Percentiles rank a stretch among this genome's conserved stretches.
Conservation (phyloP, 37 sponge, comb jelly and placozoan genomes). For the Geodia barretti region DNA sequence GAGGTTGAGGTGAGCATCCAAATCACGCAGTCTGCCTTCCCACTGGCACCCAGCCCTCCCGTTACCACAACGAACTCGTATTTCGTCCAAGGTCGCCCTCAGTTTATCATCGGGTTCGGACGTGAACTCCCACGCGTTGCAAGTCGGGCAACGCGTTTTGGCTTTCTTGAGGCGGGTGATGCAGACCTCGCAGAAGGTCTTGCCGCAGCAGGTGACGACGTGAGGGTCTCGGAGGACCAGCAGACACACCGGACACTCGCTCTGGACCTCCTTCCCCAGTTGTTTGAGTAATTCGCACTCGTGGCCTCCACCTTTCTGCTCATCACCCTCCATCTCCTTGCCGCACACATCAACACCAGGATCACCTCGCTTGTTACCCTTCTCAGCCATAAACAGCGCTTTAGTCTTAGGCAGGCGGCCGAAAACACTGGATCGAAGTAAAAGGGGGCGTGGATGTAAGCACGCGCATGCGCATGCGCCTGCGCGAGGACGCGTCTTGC, state of each 20-base stretch:
- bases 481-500: no score
- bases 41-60: conserved; percentile 37
- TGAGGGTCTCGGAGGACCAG: conserved; percentile 35
- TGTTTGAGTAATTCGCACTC: conserved; percentile 39
- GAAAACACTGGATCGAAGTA: no score
- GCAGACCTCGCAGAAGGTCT: conserved; percentile 44
- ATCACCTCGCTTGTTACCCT: no score
- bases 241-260: conserved; percentile 43
- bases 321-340: no score
- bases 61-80: conserved; percentile 26
- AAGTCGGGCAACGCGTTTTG: conserved; percentile 27
- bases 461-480: no score
- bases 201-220: conserved; percentile 55
- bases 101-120: conserved; percentile 28
- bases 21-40: conserved; percentile 25
- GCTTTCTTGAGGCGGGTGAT: conserved; percentile 19
- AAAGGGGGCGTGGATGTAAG: no score
- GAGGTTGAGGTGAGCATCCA: conserved; percentile 25
- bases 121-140: conserved; percentile 13
- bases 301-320: no score
- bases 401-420: no score
- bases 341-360: no score
- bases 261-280: conserved; percentile 22
- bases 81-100: conserved; percentile 25
- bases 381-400: no score